phyloP scores from a whole-genome alignment of 2,888 invertebrate species.

The Acanthosepion pharaonis region DNA sequence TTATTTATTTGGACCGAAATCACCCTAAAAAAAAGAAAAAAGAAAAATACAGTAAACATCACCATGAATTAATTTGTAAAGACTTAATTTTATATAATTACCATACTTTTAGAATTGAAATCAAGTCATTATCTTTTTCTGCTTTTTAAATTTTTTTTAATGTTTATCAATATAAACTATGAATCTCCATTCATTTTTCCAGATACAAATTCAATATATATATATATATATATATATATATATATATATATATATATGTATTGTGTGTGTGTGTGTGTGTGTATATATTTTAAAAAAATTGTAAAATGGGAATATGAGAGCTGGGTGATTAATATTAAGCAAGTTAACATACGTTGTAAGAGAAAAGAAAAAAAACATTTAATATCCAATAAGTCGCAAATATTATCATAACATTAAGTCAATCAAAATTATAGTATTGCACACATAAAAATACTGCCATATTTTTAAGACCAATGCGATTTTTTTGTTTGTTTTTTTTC shows the following conservation, averaged over 20 bases:
- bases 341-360: not conserved
- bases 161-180: no score
- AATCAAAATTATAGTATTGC: not conserved
- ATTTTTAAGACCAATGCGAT: not conserved
- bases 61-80: no score
- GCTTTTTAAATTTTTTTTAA: no score
- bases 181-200: no score
- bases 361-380: not conserved
- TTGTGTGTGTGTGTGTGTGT: no score
- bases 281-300: not conserved
- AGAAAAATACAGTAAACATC: no score
- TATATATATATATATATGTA: no score
- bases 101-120: no score
- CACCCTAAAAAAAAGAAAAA: not conserved
- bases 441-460: not conserved
- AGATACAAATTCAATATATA: no score
- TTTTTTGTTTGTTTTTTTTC: not conserved
- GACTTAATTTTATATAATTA: no score
- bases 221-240: no score
- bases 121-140: no score
- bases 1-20: not conserved
- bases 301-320: not conserved
- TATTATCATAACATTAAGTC: not conserved
- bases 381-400: not conserved
- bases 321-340: slow-evolving; percentile 15